phyloP scores from a whole-genome alignment of 2,113 vertebrate species.

The Phainopepla nitens region DNA sequence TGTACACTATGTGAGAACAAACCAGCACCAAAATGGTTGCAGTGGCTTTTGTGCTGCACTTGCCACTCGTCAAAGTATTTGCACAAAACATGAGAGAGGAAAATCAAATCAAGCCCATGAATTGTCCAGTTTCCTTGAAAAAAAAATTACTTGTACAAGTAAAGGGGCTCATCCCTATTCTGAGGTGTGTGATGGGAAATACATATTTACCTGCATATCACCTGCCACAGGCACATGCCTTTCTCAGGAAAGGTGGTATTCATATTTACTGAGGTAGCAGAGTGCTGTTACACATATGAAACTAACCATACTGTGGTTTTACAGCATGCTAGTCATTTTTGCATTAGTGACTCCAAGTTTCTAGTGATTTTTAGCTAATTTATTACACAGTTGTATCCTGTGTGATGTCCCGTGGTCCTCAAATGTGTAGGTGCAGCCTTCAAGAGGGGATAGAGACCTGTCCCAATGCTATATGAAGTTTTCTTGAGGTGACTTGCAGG shows the following conservation, averaged over 20 bases:
- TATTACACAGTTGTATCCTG: neutral
- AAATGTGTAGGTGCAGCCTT: neutral
- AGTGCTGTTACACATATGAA: neutral
- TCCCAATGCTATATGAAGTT: neutral
- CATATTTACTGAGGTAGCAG: neutral
- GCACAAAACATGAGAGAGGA: neutral
- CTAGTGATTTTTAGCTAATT: neutral
- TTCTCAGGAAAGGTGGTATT: neutral
- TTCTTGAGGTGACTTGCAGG: neutral
- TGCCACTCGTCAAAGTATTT: neutral
- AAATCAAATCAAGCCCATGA: neutral
- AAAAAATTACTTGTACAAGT: neutral
- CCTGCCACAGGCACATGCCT: neutral
- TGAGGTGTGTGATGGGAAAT: neutral
- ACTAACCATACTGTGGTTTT: neutral
- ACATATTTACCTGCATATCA: neutral
- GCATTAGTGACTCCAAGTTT: neutral
- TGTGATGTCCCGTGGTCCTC: neutral
- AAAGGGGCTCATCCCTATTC: neutral
- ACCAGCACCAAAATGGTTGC: neutral
- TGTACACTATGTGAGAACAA: neutral
- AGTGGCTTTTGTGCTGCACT: neutral
- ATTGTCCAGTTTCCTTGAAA: neutral
- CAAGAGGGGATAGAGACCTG: neutral
- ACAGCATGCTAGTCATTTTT: neutral